Evolutionary conservation across 1,140 invertebrate species (phyloP), one percentile per base, ranked within the genome.

Genomic region (Hylaeus volcanicus): DNA sequence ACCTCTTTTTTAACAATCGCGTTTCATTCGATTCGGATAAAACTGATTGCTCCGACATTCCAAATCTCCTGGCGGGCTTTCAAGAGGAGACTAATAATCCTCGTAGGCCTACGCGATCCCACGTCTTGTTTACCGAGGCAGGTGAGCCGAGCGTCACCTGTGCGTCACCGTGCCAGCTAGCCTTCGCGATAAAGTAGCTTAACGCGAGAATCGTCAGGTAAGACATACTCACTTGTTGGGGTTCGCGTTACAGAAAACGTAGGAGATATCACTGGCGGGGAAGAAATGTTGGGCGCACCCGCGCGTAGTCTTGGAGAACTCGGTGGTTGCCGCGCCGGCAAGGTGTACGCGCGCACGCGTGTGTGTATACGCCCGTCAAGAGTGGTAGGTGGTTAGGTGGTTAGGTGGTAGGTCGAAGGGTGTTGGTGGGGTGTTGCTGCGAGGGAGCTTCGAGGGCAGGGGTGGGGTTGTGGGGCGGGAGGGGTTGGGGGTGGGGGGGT

Each of bases 181-280:
- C 74, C 61, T 56, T 37, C 41, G 60, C 48, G 26, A 53, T 8
- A 69, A 69, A 58, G 45, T 8, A 26, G 15, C 48, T 14, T 41
- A 45, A 45, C 11, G 56, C 11, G 3, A 11, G 3, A 14, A 8
- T 6, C 58, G 56, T 4, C 15, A 26, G 26, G 58, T 53, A 60
- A 14, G 43, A 3, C 56, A 88, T 91, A 91, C 91, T 92, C 84
- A 92, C 91, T 90, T 86, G 79, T 89, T 83, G 78, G 83, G 81
- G 86, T 84, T 87, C 79, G 85, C 86, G 84, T 79, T 64, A 70
- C 26, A n/a, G 39, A 41, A 82, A 85, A 82, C 81, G 74, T 81
- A 82, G 84, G 75, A 12, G 26, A 48, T 26, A 41, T 82, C 70
- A 68, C 39, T 69, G 60, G 58, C 12, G 75, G 61, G 81, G 78